phyloP scores from a whole-genome alignment of 2,113 vertebrate genomes.

The Paraplagusia blochii region DNA sequence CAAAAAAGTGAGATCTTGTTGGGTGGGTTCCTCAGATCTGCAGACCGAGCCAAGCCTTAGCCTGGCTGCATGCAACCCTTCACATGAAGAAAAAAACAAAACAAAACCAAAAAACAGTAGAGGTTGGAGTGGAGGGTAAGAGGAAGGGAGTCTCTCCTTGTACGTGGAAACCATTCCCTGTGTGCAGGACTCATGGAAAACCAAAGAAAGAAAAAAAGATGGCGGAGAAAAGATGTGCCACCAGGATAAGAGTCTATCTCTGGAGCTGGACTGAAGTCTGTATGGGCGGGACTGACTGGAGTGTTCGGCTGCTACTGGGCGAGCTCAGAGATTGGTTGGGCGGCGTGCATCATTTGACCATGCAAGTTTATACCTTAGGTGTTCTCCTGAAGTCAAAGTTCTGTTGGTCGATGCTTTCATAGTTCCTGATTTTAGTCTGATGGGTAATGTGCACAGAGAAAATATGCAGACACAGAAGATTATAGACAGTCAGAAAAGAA shows the following conservation, averaged over 20 bases:
- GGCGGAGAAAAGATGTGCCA: constrained; percentile 79
- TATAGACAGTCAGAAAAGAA: constrained; percentile 91
- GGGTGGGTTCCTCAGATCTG: constrained; percentile 67
- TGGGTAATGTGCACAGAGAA: constrained; percentile 99
- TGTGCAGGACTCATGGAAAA: constrained; percentile 66
- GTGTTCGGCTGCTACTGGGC: constrained; percentile 49
- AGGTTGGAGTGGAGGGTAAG: background rate
- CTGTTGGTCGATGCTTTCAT: constrained; percentile 99
- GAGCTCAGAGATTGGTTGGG: constrained; percentile 78
- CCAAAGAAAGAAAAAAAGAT: constrained; percentile 68
- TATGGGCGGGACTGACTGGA: constrained; percentile 59
- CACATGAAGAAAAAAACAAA: constrained; percentile 35
- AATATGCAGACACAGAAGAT: constrained; percentile 99
- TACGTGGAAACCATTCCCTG: constrained; percentile 47
- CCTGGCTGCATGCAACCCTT: constrained; percentile 74
- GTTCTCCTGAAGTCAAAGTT: constrained; percentile 99
- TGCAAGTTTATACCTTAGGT: constrained; percentile 99
- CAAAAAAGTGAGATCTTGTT: constrained; percentile 70
- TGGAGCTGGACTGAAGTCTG: constrained; percentile 66
- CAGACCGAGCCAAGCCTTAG: constrained; percentile 58
- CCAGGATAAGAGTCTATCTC: constrained; percentile 78
- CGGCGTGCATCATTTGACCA: constrained; percentile 96
- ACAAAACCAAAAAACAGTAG: too few species aligned
- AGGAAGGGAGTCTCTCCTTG: constrained; percentile 48
- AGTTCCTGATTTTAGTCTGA: constrained; percentile 99